phyloP scores from a whole-genome alignment of 2,888 invertebrate species.

The Stenurella melanura region DNA sequence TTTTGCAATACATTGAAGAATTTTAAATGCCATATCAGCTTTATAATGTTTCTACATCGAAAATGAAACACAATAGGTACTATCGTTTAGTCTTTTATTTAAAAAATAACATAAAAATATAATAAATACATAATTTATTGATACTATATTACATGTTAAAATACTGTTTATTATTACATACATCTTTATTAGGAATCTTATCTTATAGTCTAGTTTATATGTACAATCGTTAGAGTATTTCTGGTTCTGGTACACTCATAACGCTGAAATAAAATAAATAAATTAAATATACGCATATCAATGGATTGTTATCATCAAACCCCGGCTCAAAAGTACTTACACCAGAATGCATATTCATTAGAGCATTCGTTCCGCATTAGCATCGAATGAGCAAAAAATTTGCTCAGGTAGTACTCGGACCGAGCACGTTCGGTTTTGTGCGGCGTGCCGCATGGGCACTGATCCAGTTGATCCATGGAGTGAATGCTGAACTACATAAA shows the following conservation, averaged over 20 bases:
- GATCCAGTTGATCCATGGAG: too few relatives aligned
- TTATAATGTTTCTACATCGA: constrained; percentile 16
- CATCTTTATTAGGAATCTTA: constrained; percentile 54
- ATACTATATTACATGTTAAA: constrained; percentile 62
- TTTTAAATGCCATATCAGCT: constrained; percentile 50
- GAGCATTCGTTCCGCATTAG: too few relatives aligned
- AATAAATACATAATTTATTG: constrained; percentile 57
- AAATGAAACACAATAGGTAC: constrained; percentile 9
- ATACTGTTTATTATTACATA: constrained; percentile 60
- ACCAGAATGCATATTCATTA: too few relatives aligned
- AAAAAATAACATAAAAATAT: constrained; percentile 37
- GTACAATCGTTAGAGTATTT: constrained; percentile 55
- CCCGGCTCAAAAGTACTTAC: too few relatives aligned
- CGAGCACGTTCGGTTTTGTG: too few relatives aligned
- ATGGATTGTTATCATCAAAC: too few relatives aligned
- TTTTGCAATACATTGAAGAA: constrained; percentile 67
- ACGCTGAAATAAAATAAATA: constrained; percentile 51
- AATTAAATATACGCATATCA: too few relatives aligned
- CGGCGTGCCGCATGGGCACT: too few relatives aligned
- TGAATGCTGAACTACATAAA: too few relatives aligned
- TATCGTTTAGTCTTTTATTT: constrained; percentile 33
- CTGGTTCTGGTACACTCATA: constrained; percentile 52
- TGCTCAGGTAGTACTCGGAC: too few relatives aligned
- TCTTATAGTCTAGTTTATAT: constrained; percentile 56
- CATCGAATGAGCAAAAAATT: too few relatives aligned